Evolutionary conservation across 2,113 vertebrate genomes (phyloP).

Genomic region (Benitochromis conjunctus): DNA sequence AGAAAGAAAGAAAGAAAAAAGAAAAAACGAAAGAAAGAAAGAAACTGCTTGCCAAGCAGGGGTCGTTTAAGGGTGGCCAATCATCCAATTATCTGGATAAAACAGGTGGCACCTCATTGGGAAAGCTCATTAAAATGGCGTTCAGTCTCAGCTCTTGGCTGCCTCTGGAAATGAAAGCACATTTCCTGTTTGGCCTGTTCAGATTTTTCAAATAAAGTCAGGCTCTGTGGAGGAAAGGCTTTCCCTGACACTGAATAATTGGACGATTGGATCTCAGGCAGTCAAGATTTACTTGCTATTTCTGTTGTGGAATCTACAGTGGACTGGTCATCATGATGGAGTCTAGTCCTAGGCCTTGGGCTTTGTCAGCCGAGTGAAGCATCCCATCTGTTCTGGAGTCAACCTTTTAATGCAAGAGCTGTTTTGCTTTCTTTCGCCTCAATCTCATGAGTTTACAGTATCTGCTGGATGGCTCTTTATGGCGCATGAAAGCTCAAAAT

Average conservation of each 20-base stretch:
- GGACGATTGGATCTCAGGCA: conserved; percentile 46
- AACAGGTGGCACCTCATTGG: conserved; percentile 69
- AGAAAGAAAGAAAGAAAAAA: neutral
- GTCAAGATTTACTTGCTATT: conserved; percentile 34
- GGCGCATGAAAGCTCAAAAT: conserved; percentile 63
- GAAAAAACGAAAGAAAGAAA: neutral
- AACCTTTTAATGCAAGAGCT: conserved; percentile 31
- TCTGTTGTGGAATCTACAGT: conserved; percentile 14
- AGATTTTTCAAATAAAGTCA: conserved; percentile 45
- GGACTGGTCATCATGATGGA: conserved; percentile 44
- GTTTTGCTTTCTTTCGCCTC: neutral
- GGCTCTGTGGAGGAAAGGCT: conserved; percentile 12
- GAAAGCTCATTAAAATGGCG: conserved; percentile 67
- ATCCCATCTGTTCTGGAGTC: conserved; percentile 53
- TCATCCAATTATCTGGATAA: conserved; percentile 68
- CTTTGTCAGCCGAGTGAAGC: conserved; percentile 35
- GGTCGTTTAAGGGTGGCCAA: conserved; percentile 66
- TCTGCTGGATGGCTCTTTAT: conserved; percentile 48
- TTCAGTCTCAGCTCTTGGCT: conserved; percentile 49
- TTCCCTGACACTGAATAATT: conserved; percentile 48
- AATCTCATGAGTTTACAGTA: conserved; percentile 36
- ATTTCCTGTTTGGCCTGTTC: conserved; percentile 48
- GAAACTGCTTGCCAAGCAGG: conserved; percentile 32
- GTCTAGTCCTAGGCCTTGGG: conserved; percentile 36
- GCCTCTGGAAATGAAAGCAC: conserved; percentile 58